Evolutionary conservation across 2,888 invertebrate species (phyloP), one percentile per base, ranked within the genome.

Genomic region (Anodontia alba): DNA sequence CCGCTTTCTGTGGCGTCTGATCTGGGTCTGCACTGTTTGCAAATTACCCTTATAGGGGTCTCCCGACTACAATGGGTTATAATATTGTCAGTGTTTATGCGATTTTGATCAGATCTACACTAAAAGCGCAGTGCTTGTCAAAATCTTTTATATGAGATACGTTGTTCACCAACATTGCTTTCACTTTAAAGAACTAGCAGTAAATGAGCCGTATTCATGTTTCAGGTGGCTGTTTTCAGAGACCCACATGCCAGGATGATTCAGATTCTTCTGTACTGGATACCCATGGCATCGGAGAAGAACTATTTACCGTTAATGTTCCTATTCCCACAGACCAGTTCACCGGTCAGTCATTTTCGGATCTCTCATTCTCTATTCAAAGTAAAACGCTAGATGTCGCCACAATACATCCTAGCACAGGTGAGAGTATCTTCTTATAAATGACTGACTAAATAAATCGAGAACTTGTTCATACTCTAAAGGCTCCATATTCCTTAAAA

Each of bases 151-250:
- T n/a, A n/a, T n/a, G n/a, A n/a, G n/a, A n/a, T n/a, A n/a, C n/a
- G n/a, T n/a, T n/a, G n/a, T n/a, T n/a, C n/a, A n/a, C n/a, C n/a
- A n/a, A n/a, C n/a, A n/a, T n/a, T n/a, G n/a, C n/a, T n/a, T n/a
- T n/a, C n/a, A n/a, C n/a, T n/a, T n/a, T n/a, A n/a, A n/a, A n/a
- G n/a, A n/a, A n/a, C n/a, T n/a, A n/a, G n/a, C n/a, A n/a, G n/a
- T n/a, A n/a, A n/a, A n/a, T 38, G 38, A 38, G 7, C 38, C 12
- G 38, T 38, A 12, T 38, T 38, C 12, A 38, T n/a, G n/a, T 62
- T 62, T 17, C 36, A 62, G 62, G 23, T 62, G 62, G 62, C 2
- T 62, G 62, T 62, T 62, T 62, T 33, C 62, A 62, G 17, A 62
- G 2, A 15, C 62, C 62, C 3, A 26, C 29, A 26, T 62, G 62